Conservation (phyloP, 2,797 vertebrate species). For the Onychomys torridus region DNA sequence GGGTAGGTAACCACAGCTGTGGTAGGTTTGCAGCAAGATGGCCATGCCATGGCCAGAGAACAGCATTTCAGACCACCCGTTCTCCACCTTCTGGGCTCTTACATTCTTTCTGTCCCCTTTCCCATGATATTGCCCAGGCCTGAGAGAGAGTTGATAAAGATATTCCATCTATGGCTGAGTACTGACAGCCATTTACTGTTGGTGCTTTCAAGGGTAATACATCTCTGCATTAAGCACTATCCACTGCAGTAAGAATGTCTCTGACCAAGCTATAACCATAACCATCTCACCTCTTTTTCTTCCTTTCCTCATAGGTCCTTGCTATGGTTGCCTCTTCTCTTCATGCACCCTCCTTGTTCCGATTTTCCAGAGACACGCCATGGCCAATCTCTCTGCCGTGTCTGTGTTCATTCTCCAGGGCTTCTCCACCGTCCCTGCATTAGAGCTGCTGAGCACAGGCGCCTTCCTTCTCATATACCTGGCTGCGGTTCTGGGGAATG, state of each 20-base stretch:
- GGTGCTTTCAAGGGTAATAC: background rate
- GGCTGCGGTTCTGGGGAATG: constrained; percentile 36
- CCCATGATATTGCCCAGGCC: too few species aligned
- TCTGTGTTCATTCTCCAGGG: constrained; percentile 70
- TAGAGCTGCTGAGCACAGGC: background rate
- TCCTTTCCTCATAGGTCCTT: background rate
- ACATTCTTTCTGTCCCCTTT: too few species aligned
- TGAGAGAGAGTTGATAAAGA: background rate
- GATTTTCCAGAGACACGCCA: background rate
- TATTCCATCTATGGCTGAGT: background rate
- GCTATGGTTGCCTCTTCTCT: background rate
- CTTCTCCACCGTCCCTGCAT: background rate
- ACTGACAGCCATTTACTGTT: too few species aligned
- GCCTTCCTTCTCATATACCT: constrained; percentile 59
- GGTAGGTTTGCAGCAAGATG: background rate
- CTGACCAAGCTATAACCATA: background rate
- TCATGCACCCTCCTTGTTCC: background rate
- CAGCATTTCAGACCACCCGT: background rate
- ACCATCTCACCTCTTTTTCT: background rate
- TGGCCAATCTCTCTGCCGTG: background rate
- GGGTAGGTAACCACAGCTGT: background rate
- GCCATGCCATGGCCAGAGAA: background rate
- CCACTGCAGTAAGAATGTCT: background rate
- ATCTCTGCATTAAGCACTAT: background rate
- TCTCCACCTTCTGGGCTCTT: background rate